A percentile compares a stretch with the other conserved stretches of the same genome.
These are phyloP conservation scores for Harpalus rufipes DNA, from an alignment of 2,888 invertebrate genomes.

Conservation along the genomic window DNA sequence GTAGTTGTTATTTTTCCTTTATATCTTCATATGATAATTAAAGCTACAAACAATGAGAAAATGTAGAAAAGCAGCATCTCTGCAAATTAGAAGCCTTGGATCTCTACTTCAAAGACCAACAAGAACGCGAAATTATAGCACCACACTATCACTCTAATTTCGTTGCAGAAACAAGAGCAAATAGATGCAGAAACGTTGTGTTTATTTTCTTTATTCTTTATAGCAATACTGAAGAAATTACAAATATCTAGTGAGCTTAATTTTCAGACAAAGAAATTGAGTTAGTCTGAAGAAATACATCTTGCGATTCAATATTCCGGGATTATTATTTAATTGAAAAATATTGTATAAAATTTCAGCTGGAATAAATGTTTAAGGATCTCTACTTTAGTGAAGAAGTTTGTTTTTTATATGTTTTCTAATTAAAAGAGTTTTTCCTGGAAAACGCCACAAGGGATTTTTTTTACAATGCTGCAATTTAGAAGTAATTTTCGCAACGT, in stretches of 20 bases:
- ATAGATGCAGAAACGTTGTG: not conserved
- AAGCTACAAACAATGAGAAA: conserved; percentile 7
- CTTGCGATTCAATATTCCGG: too few relatives aligned
- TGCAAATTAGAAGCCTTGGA: not conserved
- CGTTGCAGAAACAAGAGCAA: not conserved
- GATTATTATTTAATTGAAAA: too few relatives aligned
- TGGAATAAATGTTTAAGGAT: too few relatives aligned
- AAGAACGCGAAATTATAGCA: not conserved
- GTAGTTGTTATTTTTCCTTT: not conserved
- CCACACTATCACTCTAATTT: conserved; percentile 3
- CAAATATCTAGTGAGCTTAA: too few relatives aligned
- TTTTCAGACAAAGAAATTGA: too few relatives aligned
- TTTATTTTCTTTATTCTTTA: too few relatives aligned
- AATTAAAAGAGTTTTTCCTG: not conserved
- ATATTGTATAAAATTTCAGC: too few relatives aligned
- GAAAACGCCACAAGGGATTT: not conserved
- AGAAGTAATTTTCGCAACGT: not conserved
- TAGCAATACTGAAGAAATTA: too few relatives aligned
- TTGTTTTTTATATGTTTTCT: not conserved
- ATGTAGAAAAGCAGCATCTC: conserved; percentile 9
- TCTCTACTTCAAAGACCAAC: not conserved
- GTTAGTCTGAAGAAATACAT: too few relatives aligned
- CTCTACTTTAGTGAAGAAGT: too few relatives aligned
- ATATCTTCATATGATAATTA: conserved; percentile 22
- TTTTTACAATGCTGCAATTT: conserved; percentile 4